Percentiles rank a stretch among this genome's conserved stretches.
Conservation (phyloP, 2,113 vertebrate genomes). For the Passer domesticus region DNA sequence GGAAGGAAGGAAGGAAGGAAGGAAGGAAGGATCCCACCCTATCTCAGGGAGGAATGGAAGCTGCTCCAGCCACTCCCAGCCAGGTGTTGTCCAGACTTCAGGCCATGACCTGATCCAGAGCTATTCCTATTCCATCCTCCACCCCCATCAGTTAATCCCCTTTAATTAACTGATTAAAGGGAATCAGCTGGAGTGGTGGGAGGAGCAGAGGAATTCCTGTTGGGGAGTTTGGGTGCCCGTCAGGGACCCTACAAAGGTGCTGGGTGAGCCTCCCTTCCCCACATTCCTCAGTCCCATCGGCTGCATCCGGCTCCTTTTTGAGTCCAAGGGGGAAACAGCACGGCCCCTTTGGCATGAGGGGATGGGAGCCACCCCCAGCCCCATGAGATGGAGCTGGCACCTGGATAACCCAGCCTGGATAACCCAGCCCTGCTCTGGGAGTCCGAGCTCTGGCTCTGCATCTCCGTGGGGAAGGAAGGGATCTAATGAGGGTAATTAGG, state of each 20-base stretch:
- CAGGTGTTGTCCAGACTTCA: background rate
- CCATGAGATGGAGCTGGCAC: rapidly evolving
- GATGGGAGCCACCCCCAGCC: background rate
- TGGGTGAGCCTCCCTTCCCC: background rate
- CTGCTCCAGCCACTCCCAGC: background rate
- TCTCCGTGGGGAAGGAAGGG: background rate
- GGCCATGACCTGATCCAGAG: background rate
- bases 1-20: too few species aligned
- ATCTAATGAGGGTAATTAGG: background rate
- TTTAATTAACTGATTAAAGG: background rate
- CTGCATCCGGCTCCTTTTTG: rapidly evolving
- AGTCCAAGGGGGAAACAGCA: rapidly evolving
- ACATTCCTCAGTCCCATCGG: rapidly evolving
- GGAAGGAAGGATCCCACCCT: too few species aligned
- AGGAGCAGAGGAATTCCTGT: background rate
- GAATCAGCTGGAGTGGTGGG: background rate
- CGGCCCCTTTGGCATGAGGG: rapidly evolving
- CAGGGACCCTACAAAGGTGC: background rate
- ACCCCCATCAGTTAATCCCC: background rate
- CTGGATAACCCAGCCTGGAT: rapidly evolving
- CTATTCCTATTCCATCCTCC: background rate
- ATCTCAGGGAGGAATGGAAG: background rate
- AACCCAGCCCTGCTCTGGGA: background rate
- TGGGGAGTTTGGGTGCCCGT: background rate
- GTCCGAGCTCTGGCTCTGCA: background rate